Conservation (phyloP, 2,888 invertebrate genomes). For the Microctonus aethiopoides region DNA sequence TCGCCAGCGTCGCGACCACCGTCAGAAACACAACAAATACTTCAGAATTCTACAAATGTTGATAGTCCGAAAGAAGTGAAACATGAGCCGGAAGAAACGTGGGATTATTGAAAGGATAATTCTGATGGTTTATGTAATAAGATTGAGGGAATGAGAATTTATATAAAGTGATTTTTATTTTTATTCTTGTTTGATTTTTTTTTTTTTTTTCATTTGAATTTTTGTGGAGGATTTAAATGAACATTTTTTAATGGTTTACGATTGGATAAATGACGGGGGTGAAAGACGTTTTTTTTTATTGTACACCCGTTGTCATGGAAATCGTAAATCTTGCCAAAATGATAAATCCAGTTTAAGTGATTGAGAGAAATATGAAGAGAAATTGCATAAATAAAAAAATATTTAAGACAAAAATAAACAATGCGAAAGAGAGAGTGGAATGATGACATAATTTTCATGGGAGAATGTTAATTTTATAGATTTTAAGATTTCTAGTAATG, state of each 20-base stretch:
- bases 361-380: no score
- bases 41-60: constrained; percentile 49
- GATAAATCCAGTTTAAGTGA: background rate
- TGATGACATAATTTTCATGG: background rate
- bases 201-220: no score
- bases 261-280: no score
- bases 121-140: constrained; percentile 17
- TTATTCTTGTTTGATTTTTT: no score
- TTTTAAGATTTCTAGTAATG: constrained; percentile 1
- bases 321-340: background rate
- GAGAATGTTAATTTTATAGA: background rate
- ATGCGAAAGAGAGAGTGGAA: no score
- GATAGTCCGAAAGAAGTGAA: constrained; percentile 62
- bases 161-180: background rate
- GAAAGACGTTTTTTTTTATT: no score
- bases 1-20: constrained; percentile 59
- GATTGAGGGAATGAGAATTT: background rate
- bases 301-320: no score
- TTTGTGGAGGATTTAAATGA: no score
- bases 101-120: constrained; percentile 59
- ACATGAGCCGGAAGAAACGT: constrained; percentile 64
- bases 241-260: no score
- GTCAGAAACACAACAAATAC: constrained; percentile 35
- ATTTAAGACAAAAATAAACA: background rate
- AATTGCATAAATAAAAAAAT: no score